A percentile compares a stretch with the other conserved stretches of the same genome.
phyloP scores from a whole-genome alignment of 2,888 invertebrate species.

The Stenurella melanura region DNA sequence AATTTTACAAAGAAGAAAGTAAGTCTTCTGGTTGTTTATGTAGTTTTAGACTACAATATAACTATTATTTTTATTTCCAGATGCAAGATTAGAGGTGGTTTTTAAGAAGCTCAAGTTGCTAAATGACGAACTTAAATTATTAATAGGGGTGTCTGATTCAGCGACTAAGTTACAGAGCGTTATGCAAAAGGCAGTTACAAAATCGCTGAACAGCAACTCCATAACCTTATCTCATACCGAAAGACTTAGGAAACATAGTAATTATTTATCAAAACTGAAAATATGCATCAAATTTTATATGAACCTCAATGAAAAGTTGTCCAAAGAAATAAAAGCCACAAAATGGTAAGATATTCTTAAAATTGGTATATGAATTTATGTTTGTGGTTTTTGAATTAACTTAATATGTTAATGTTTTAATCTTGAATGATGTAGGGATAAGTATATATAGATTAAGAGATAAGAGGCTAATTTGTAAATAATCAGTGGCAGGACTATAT shows the following conservation, averaged over 20 bases:
- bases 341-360: constrained; percentile 57
- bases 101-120: constrained; percentile 58
- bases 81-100: constrained; percentile 57
- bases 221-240: constrained; percentile 60
- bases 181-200: constrained; percentile 51
- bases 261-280: constrained; percentile 64
- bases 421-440: too few relatives aligned
- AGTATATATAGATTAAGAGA: too few relatives aligned
- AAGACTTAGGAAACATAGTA: constrained; percentile 60
- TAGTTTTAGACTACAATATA: neutral
- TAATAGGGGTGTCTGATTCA: constrained; percentile 45
- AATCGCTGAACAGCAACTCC: constrained; percentile 50
- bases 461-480: too few relatives aligned
- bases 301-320: constrained; percentile 62
- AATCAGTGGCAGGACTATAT: too few relatives aligned
- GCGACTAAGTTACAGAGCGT: constrained; percentile 51
- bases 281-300: constrained; percentile 63
- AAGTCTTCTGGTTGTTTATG: constrained; percentile 28
- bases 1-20: constrained; percentile 62
- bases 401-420: too few relatives aligned
- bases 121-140: constrained; percentile 49
- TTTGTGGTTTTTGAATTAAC: too few relatives aligned
- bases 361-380: neutral
- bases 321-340: constrained; percentile 61
- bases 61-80: constrained; percentile 50